Conservation (phyloP, 1,140 invertebrate genomes). For the Aethina tumida region DNA sequence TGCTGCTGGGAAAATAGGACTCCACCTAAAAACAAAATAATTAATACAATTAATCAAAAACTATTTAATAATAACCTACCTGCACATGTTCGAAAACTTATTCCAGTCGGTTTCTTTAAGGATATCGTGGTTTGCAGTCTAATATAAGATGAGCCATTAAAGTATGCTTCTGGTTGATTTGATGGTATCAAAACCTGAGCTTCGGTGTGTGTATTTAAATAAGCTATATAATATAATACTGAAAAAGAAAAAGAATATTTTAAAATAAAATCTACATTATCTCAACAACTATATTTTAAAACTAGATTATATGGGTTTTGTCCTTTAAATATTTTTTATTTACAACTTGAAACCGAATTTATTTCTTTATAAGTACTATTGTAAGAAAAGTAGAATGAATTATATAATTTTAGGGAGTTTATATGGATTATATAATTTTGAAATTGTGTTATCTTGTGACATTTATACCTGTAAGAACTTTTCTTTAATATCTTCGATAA, state of each 20-base stretch:
- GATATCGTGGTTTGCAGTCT: constrained; percentile 57
- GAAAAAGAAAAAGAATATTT: constrained; percentile 5
- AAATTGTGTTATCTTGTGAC: too few relatives aligned
- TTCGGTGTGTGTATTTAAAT: constrained; percentile 6
- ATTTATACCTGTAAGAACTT: too few relatives aligned
- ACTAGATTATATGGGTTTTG: too few relatives aligned
- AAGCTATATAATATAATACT: constrained; percentile 9
- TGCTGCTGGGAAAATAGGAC: constrained; percentile 61
- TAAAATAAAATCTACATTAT: too few relatives aligned
- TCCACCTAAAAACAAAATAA: constrained; percentile 42
- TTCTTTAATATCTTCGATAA: too few relatives aligned
- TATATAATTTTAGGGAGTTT: too few relatives aligned
- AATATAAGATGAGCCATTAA: constrained; percentile 67
- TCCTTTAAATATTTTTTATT: constrained; percentile 1
- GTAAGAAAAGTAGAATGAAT: too few relatives aligned
- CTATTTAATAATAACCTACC: constrained; percentile 40
- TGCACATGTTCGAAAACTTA: constrained; percentile 70
- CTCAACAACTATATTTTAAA: too few relatives aligned
- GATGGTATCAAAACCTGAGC: constrained; percentile 33
- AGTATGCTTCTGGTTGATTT: constrained; percentile 62
- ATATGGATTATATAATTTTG: too few relatives aligned
- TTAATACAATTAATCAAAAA: too few relatives aligned
- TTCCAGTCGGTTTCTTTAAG: constrained; percentile 62
- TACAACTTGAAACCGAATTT: not conserved
- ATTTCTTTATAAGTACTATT: too few relatives aligned